These are phyloP conservation scores for Dermatemys mawii DNA, from an alignment of 2,113 vertebrate genomes.

Conservation along the genomic window DNA sequence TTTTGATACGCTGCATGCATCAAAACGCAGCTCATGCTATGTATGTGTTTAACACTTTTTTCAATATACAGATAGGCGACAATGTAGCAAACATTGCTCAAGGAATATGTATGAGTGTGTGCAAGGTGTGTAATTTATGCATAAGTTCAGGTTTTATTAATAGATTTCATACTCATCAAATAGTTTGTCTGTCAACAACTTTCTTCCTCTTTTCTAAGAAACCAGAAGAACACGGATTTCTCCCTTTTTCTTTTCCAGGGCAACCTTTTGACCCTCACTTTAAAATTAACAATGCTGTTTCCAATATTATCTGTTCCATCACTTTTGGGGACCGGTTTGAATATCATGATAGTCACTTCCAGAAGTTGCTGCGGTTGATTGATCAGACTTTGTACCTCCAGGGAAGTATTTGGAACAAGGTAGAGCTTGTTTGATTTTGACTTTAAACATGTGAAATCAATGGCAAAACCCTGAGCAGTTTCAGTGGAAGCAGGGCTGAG, in stretches of 20 bases:
- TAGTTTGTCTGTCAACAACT: background rate
- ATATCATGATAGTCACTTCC: slow-evolving; percentile 79
- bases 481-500: background rate
- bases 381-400: slow-evolving; percentile 62
- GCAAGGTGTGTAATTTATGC: background rate
- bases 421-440: background rate
- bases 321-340: slow-evolving; percentile 86
- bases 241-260: slow-evolving; percentile 62
- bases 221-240: background rate
- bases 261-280: slow-evolving; percentile 80
- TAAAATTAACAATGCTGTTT: slow-evolving; percentile 82
- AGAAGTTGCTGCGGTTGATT: slow-evolving; percentile 75
- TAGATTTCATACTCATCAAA: background rate
- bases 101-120: background rate
- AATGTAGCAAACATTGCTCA: background rate
- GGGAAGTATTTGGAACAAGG: slow-evolving; percentile 24
- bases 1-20: too few relatives aligned
- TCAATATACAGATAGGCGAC: too few relatives aligned
- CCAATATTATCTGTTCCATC: slow-evolving; percentile 85
- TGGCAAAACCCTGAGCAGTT: background rate
- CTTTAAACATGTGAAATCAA: background rate
- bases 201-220: background rate
- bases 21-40: too few relatives aligned
- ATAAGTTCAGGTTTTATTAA: background rate
- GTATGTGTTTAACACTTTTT: too few relatives aligned